Evolutionary conservation across 2,888 invertebrate genomes (phyloP).

Genomic region (Eupeodes latifasciatus): DNA sequence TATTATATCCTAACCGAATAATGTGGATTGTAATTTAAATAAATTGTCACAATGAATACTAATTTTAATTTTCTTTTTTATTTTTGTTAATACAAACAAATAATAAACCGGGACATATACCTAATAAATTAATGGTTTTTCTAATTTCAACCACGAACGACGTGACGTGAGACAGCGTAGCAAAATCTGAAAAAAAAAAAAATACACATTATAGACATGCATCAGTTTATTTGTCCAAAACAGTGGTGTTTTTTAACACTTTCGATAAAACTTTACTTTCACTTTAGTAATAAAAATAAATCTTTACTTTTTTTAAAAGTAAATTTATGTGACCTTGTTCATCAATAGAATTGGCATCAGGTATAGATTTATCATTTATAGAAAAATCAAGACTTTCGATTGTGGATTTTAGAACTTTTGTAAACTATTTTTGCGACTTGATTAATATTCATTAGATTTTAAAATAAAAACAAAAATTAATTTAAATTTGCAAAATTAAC

Average conservation of each 20-base stretch:
- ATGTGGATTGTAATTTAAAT: neutral
- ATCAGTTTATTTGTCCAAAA: constrained; percentile 4
- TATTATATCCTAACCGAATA: neutral
- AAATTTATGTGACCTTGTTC: constrained; percentile 29
- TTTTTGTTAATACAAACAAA: neutral
- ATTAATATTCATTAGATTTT: constrained; percentile 35
- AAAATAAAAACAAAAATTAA: neutral
- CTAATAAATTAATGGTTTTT: constrained; percentile 21
- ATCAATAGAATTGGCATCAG: neutral
- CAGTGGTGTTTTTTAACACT: neutral
- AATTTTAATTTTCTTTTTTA: constrained; percentile 30
- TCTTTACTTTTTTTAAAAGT: neutral
- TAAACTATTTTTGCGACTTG: neutral
- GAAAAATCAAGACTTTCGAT: constrained; percentile 36
- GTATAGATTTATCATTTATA: neutral
- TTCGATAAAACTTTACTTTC: constrained; percentile 22
- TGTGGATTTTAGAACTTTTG: constrained; percentile 19
- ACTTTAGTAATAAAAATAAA: neutral
- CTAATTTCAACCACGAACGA: neutral
- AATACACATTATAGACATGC: neutral
- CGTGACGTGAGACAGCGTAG: neutral
- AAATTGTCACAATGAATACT: constrained; percentile 22
- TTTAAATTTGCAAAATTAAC: constrained; percentile 22
- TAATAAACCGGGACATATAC: neutral
- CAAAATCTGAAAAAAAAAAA: no score